Conservation (phyloP, 2,888 invertebrate species). For the Mythimna lalbum region DNA sequence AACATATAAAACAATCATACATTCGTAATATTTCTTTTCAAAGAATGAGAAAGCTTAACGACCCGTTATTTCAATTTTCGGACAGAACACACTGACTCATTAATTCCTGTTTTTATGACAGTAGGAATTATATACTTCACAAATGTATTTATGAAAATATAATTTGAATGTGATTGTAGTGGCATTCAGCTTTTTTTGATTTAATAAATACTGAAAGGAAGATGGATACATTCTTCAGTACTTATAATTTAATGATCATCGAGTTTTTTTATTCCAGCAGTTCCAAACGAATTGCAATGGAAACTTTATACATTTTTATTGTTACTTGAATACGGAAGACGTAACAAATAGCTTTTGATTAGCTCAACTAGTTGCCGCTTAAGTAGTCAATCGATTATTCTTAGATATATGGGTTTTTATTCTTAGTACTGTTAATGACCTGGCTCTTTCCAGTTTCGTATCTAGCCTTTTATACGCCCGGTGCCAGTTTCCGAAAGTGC, state of each 20-base stretch:
- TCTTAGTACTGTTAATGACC: not conserved
- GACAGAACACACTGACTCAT: constrained; percentile 24
- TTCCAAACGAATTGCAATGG: constrained; percentile 12
- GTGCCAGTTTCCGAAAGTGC: no score
- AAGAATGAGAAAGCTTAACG: constrained; percentile 49
- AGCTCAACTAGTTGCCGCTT: constrained; percentile 1
- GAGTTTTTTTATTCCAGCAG: constrained; percentile 18
- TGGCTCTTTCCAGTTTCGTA: no score
- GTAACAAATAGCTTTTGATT: not conserved
- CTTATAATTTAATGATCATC: constrained; percentile 21
- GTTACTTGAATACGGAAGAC: not conserved
- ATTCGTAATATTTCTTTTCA: constrained; percentile 53
- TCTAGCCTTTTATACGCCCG: no score
- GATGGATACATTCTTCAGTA: constrained; percentile 18
- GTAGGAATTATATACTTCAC: constrained; percentile 51
- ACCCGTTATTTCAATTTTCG: constrained; percentile 62
- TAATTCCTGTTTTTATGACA: constrained; percentile 57
- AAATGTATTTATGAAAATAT: constrained; percentile 40
- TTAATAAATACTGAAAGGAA: constrained; percentile 16
- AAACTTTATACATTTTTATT: constrained; percentile 14
- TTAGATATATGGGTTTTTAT: constrained; percentile 6
- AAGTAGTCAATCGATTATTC: not conserved
- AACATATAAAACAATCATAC: constrained; percentile 47
- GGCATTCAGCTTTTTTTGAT: constrained; percentile 26
- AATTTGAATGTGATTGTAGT: constrained; percentile 50